Conservation (phyloP, 1,140 invertebrate genomes). For the Caerostris extrusa region DNA sequence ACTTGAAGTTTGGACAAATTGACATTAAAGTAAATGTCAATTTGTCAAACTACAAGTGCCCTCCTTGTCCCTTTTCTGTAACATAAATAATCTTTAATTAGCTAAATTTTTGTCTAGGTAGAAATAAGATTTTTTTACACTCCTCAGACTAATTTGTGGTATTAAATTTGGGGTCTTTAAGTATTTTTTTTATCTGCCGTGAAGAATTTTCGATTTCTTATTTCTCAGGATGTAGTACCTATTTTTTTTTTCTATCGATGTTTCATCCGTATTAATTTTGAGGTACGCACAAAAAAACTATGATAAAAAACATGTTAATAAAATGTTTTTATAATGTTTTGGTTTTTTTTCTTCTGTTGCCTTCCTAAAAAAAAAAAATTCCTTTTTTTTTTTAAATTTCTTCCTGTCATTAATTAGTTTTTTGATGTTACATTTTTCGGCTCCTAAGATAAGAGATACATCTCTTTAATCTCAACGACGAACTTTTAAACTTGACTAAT, state of each 20-base stretch:
- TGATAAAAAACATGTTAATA: too few relatives aligned
- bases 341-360: too few relatives aligned
- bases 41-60: too few relatives aligned
- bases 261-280: not conserved
- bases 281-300: too few relatives aligned
- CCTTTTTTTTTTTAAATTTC: too few relatives aligned
- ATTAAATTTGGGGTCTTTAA: constrained; percentile 21
- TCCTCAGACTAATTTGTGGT: constrained; percentile 26
- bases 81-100: constrained; percentile 54
- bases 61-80: not conserved
- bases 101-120: constrained; percentile 9
- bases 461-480: too few relatives aligned
- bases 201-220: not conserved
- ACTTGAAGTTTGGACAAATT: constrained; percentile 7
- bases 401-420: too few relatives aligned
- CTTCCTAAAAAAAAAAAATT: too few relatives aligned
- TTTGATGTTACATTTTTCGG: too few relatives aligned
- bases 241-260: not conserved
- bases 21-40: constrained; percentile 61
- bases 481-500: too few relatives aligned
- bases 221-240: not conserved
- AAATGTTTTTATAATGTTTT: too few relatives aligned
- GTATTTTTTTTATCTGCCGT: not conserved
- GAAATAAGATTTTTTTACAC: not conserved
- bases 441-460: too few relatives aligned